Conservation (phyloP, 2,888 invertebrate species). For the Ametastegia equiseti region DNA sequence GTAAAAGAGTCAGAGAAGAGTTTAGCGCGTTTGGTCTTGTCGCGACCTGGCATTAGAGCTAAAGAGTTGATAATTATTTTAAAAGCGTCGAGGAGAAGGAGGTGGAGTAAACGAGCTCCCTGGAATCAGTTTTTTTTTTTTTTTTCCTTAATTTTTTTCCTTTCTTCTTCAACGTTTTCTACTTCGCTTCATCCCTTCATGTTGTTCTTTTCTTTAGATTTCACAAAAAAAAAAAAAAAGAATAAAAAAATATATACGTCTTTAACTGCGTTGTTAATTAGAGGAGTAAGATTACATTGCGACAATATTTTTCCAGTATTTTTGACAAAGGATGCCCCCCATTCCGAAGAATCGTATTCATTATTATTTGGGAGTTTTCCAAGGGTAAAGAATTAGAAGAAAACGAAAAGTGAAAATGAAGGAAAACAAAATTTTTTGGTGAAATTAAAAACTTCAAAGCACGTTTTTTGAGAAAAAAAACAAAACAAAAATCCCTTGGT, state of each 20-base stretch:
- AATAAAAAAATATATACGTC: too few species aligned
- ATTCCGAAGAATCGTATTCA: not conserved
- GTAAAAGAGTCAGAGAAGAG: not conserved
- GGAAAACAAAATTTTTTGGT: not conserved
- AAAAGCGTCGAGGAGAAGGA: constrained; percentile 19
- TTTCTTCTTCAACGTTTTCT: not conserved
- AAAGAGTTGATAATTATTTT: constrained; percentile 40
- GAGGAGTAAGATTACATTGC: not conserved
- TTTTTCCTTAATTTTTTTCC: not conserved
- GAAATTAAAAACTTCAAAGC: constrained; percentile 14
- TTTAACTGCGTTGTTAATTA: not conserved
- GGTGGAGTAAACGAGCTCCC: not conserved
- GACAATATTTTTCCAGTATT: constrained; percentile 7
- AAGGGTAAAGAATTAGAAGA: not conserved
- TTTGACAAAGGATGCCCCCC: not conserved
- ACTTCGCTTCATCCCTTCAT: too few species aligned
- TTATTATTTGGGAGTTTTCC: not conserved
- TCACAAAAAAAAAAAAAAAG: too few species aligned
- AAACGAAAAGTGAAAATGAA: not conserved
- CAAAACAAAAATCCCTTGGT: not conserved
- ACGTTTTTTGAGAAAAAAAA: too few species aligned
- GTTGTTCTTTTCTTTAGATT: not conserved
- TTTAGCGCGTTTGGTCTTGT: constrained; percentile 21
- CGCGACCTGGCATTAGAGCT: constrained; percentile 10
- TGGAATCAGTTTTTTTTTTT: constrained; percentile 16